Evolutionary conservation across 1,140 invertebrate species (phyloP).

Genomic region (Bombus difficillimus): DNA sequence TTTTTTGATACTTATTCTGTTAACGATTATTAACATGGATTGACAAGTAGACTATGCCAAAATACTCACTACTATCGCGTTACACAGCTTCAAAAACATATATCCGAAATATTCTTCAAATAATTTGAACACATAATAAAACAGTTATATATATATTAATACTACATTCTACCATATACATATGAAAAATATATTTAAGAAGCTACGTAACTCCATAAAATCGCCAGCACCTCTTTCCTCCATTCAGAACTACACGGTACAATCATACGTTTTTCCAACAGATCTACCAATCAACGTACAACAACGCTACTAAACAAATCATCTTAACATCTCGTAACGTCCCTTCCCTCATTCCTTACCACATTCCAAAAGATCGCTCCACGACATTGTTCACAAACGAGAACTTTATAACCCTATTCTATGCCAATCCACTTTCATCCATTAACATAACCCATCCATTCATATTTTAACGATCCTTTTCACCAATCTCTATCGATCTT

Average conservation of each 20-base stretch:
- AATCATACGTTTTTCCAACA: not conserved
- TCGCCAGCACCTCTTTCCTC: not conserved
- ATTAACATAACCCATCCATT: constrained; percentile 54
- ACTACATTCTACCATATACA: too few relatives aligned
- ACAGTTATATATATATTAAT: too few relatives aligned
- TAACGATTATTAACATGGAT: too few relatives aligned
- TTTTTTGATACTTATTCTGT: too few relatives aligned
- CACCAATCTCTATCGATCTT: constrained; percentile 69
- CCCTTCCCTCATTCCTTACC: not conserved
- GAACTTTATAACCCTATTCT: constrained; percentile 23
- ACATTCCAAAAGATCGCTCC: not conserved
- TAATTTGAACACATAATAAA: too few relatives aligned
- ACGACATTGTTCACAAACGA: constrained; percentile 36
- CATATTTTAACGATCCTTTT: constrained; percentile 47
- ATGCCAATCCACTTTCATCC: not conserved
- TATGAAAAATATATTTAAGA: not conserved
- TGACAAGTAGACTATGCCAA: too few relatives aligned
- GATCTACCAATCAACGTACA: not conserved
- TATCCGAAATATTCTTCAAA: too few relatives aligned
- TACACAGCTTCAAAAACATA: too few relatives aligned
- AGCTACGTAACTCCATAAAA: not conserved
- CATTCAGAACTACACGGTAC: not conserved
- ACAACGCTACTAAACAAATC: not conserved
- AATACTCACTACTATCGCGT: too few relatives aligned
- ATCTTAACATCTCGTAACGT: not conserved